These are phyloP conservation scores for Hepsetus odoe DNA, from an alignment of 2,113 vertebrate genomes.

Conservation along the genomic window DNA sequence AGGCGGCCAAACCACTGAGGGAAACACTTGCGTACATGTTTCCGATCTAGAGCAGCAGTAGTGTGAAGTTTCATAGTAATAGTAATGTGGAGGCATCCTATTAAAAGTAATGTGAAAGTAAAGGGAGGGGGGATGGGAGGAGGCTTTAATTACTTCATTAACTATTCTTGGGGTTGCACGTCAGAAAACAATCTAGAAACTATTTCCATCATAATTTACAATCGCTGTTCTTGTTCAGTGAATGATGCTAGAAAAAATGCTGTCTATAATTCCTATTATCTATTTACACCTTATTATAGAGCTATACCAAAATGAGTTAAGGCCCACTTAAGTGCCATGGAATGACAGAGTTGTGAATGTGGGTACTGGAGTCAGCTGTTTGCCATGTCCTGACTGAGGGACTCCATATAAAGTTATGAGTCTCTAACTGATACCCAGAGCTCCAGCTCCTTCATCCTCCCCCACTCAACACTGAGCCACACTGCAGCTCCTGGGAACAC, in stretches of 20 bases:
- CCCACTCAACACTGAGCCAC: conserved; percentile 11
- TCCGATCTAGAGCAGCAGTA: background rate
- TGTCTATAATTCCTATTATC: background rate
- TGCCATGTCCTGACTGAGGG: conserved; percentile 51
- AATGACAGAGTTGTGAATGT: conserved; percentile 41
- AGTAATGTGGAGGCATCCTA: no score
- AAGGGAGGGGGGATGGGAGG: no score
- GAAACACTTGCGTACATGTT: background rate
- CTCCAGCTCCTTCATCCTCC: conserved; percentile 43
- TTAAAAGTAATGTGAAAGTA: no score
- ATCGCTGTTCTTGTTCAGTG: background rate
- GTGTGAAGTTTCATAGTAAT: no score
- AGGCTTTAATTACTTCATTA: no score
- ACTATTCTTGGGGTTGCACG: no score
- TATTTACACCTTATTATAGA: background rate
- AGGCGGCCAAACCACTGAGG: conserved; percentile 16
- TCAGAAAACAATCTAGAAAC: no score
- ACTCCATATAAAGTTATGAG: conserved; percentile 65
- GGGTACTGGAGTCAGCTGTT: conserved; percentile 58
- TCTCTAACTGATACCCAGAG: conserved; percentile 60
- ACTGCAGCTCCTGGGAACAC: background rate
- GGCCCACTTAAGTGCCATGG: conserved; percentile 3
- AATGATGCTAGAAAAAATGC: background rate
- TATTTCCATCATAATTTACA: background rate
- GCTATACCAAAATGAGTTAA: background rate